phyloP scores from a whole-genome alignment of 2,113 vertebrate species.

The Crotalus helleri region DNA sequence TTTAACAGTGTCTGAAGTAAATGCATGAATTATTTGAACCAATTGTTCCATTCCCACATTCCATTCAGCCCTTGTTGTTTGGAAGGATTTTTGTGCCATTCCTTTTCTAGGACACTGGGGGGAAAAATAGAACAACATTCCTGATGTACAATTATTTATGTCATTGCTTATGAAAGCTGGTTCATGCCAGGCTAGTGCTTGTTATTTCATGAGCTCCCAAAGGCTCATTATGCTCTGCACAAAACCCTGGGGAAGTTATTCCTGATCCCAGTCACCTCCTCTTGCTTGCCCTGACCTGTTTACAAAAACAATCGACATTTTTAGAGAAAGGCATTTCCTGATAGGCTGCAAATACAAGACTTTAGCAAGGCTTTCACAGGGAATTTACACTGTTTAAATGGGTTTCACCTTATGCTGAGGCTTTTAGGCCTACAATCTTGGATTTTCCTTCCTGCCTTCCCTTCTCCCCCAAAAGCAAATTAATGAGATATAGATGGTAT shows the following conservation, averaged over 20 bases:
- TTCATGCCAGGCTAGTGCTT: background rate
- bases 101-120: background rate
- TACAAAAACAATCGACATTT: background rate
- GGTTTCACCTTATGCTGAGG: slow-evolving; percentile 60
- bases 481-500: slow-evolving; percentile 61
- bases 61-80: background rate
- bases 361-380: slow-evolving; percentile 45
- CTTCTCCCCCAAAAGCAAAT: slow-evolving; percentile 43
- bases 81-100: background rate
- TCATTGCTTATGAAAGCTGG: background rate
- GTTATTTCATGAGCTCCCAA: background rate
- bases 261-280: background rate
- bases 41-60: background rate
- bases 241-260: background rate
- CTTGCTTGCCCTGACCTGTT: slow-evolving; percentile 26
- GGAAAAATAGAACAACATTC: background rate
- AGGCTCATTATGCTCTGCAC: background rate
- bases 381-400: slow-evolving; percentile 47
- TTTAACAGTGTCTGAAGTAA: background rate
- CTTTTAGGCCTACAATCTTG: slow-evolving; percentile 50
- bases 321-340: slow-evolving; percentile 16
- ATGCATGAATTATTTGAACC: background rate
- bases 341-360: slow-evolving; percentile 57
- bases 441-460: slow-evolving; percentile 37
- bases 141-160: background rate